phyloP scores from a whole-genome alignment of 2,113 vertebrate genomes.

The Bubo blakistoni region DNA sequence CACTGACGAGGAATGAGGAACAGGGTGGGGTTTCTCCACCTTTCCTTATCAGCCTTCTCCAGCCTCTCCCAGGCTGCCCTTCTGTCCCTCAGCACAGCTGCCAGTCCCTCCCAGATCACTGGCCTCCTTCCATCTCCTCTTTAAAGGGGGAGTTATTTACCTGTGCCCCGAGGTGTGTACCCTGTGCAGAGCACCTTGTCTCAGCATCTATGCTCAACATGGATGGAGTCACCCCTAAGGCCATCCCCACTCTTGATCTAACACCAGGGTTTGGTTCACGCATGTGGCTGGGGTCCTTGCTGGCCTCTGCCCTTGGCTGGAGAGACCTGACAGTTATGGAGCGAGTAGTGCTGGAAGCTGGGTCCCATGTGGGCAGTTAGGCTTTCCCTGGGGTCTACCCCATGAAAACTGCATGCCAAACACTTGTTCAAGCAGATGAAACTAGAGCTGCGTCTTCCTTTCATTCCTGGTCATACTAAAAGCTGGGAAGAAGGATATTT shows the following conservation, averaged over 20 bases:
- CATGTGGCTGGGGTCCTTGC: not conserved
- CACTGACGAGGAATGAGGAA: not conserved
- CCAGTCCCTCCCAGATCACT: not conserved
- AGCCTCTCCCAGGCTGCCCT: not conserved
- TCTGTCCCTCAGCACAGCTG: not conserved
- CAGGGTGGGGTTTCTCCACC: not conserved
- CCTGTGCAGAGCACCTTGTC: not conserved
- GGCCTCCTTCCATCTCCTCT: not conserved
- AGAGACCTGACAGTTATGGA: not conserved
- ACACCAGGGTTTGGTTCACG: not conserved
- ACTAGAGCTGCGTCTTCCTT: not conserved
- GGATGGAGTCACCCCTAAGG: not conserved
- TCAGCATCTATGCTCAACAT: not conserved
- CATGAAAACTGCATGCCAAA: not conserved
- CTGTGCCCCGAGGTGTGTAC: not conserved
- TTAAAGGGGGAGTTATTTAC: not conserved
- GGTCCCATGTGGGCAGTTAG: not conserved
- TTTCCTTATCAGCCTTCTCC: not conserved
- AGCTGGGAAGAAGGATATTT: not conserved
- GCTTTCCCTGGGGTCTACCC: not conserved
- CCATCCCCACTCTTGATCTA: rapidly evolving
- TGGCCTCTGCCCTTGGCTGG: not conserved
- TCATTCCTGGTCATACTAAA: not conserved
- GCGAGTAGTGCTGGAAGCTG: not conserved
- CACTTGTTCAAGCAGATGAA: not conserved